Base-by-base conservation (phyloP, 1,140 invertebrate genomes). In the Neodiprion lecontei region DNA sequence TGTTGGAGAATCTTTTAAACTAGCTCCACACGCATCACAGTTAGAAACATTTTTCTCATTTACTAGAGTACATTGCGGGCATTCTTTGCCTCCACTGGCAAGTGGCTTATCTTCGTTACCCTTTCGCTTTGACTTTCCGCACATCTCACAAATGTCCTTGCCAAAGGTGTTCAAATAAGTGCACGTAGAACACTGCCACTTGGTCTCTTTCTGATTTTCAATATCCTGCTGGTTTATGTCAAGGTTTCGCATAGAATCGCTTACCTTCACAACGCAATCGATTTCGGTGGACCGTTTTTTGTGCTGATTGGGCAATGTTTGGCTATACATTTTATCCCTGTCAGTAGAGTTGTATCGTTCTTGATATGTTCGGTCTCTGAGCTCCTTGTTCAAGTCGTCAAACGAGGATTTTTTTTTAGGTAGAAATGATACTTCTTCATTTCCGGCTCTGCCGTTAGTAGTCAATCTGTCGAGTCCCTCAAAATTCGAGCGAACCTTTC, bases 31-130 rank as follows among this genome's bases (percentile, higher is more conserved):
- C 23, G 92, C 94, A 72, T 91, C 91, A 82, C 95, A 95, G 8
- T 81, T 83, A 47, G 87, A 88, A 7, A 91, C 92, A 72, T 91
- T 91, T 83, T 92, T 92, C 23, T 91, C 90, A 85, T 96, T 96
- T n/a, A 95, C 93, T 12, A 95, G 85, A n/a, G 94, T 96, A 84
- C 95, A 96, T 48, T 91, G 88, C 1, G 92, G 92, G 82, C 95
- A 96, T 81, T 95, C 92, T 49, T 92, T 90, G 0, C 94, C 94
- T 0, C 94, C 94, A 48, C 94, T 93, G 5, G 91, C 91, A 40
- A 95, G 88, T 1, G 93, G 93, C 75, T 90, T 89, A 14, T 90
- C 89, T 79, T 93, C 92, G 7, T 92, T 90, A 0, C 91, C 92
- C 23, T 85, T 85, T 21, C 83, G 82, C 72, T 90, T 89, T 81